Evolutionary conservation across 37 sponge, comb jelly and placozoan genomes (phyloP).

Genomic region (Spongia lamella): DNA sequence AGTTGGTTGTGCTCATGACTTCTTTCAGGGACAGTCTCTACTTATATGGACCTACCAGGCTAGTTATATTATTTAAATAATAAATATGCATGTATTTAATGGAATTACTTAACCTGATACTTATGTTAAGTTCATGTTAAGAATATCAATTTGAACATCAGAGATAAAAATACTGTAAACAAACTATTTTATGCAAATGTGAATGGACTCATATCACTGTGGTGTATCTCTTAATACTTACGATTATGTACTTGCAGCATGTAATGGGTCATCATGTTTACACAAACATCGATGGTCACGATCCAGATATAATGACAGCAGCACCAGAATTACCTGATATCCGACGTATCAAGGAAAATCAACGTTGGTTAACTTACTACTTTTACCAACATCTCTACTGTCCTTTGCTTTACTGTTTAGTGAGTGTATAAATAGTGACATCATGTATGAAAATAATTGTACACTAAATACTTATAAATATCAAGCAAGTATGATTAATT

Average conservation of each 20-base stretch:
- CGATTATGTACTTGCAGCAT: constrained; percentile 16
- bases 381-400: constrained; percentile 54
- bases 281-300: constrained; percentile 65
- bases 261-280: constrained; percentile 60
- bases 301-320: constrained; percentile 61
- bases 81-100: too few species aligned
- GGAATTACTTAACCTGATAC: too few species aligned
- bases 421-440: not conserved
- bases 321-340: constrained; percentile 24
- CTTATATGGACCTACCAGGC: constrained; percentile 82
- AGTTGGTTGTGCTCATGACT: constrained; percentile 73
- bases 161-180: too few species aligned
- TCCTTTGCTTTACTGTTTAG: constrained; percentile 37
- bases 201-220: too few species aligned
- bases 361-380: constrained; percentile 49
- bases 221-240: too few species aligned
- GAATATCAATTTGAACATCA: too few species aligned
- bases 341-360: constrained; percentile 43
- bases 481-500: not conserved
- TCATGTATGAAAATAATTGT: not conserved
- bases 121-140: too few species aligned
- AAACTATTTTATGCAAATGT: too few species aligned
- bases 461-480: not conserved
- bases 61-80: too few species aligned
- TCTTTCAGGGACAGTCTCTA: constrained; percentile 77